Evolutionary conservation across 2,888 invertebrate species (phyloP).

Genomic region (Seira sanloemensis): DNA sequence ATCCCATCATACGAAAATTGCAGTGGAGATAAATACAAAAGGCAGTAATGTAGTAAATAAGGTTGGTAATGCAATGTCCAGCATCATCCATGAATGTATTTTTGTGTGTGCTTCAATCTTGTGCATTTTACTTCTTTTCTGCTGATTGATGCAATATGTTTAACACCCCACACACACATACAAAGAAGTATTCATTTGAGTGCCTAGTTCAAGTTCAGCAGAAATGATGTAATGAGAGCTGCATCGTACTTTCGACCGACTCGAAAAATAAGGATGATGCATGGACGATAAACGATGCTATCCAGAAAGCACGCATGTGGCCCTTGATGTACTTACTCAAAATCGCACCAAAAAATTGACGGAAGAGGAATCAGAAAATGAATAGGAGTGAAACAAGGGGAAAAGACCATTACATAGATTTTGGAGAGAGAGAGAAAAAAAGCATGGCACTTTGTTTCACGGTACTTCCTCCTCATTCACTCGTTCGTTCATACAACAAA

Average conservation of each 20-base stretch:
- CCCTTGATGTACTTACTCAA: slow-evolving; percentile 29
- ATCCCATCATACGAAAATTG: slow-evolving; percentile 48
- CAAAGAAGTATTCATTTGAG: slow-evolving; percentile 12
- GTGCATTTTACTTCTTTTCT: not conserved
- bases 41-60: slow-evolving; percentile 12
- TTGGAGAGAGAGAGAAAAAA: not conserved
- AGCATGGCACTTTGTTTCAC: not conserved
- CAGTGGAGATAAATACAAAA: slow-evolving; percentile 13
- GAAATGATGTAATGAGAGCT: not conserved
- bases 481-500: no score
- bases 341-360: slow-evolving; percentile 31
- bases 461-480: not conserved
- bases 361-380: slow-evolving; percentile 13
- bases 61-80: not conserved
- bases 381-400: not conserved
- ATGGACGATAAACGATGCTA: not conserved
- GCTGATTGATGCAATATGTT: slow-evolving; percentile 32
- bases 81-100: not conserved
- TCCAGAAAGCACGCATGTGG: slow-evolving; percentile 14
- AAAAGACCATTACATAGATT: not conserved
- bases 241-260: no score
- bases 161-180: slow-evolving; percentile 19
- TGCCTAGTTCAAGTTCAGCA: not conserved
- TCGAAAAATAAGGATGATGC: not conserved
- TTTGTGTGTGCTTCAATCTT: no score